A percentile compares a stretch with the other conserved stretches of the same genome.
Conservation (phyloP, 2,797 vertebrate species). For the Enteromius trimaculatus region DNA sequence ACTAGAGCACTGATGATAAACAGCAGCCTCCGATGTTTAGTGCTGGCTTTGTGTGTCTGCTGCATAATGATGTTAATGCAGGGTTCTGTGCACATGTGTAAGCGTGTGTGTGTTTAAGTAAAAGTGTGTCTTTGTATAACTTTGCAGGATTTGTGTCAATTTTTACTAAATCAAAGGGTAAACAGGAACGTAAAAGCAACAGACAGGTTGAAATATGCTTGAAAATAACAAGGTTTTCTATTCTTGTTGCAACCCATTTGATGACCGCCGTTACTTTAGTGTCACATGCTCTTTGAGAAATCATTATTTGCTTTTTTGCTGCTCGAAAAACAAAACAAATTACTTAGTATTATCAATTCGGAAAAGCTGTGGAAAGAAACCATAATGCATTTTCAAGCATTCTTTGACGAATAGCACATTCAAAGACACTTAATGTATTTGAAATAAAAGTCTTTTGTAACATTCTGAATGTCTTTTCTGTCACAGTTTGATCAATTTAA, state of each 20-base stretch:
- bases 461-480: neutral
- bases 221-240: neutral
- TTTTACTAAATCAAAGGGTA: neutral
- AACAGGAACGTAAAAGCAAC: neutral
- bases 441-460: neutral
- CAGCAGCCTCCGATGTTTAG: constrained; percentile 1
- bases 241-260: no score
- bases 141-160: neutral
- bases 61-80: neutral
- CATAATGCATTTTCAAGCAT: neutral
- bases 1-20: constrained; percentile 31
- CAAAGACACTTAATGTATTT: neutral
- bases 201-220: neutral
- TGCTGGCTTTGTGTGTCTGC: neutral
- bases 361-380: neutral
- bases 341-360: neutral
- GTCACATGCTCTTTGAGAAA: neutral
- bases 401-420: neutral
- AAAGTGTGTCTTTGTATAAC: neutral
- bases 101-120: neutral
- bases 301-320: neutral
- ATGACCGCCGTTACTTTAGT: neutral
- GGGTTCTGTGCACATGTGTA: neutral
- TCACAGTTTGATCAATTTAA: neutral
- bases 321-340: neutral